A percentile compares a stretch with the other conserved stretches of the same genome.
These are phyloP conservation scores for Erannis defoliaria DNA, from an alignment of 2,888 invertebrate genomes.

Conservation along the genomic window DNA sequence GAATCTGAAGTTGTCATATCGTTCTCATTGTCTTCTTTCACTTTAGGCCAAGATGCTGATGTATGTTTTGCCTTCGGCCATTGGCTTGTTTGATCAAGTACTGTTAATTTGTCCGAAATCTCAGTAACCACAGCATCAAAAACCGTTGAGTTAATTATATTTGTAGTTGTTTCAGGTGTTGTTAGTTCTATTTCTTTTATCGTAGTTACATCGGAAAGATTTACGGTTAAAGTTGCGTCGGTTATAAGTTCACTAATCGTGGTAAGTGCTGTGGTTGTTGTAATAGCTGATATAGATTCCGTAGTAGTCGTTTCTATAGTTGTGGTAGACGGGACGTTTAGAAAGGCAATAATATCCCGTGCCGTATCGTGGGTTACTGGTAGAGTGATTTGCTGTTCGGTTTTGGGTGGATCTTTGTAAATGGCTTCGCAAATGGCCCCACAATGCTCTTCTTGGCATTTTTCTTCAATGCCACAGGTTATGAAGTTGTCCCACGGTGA, in stretches of 20 bases:
- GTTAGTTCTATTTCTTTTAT: constrained; percentile 3
- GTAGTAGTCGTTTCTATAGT: background rate
- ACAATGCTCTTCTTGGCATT: constrained; percentile 64
- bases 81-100: background rate
- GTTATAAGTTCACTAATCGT: background rate
- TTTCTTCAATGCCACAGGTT: constrained; percentile 66
- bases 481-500: constrained; percentile 70
- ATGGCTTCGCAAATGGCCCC: constrained; percentile 60
- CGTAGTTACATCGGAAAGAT: background rate
- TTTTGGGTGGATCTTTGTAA: constrained; percentile 60
- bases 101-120: background rate
- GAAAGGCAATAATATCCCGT: constrained; percentile 8
- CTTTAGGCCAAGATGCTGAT: background rate
- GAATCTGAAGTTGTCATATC: constrained; percentile 17
- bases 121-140: background rate
- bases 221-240: background rate
- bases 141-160: constrained; percentile 19
- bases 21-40: background rate
- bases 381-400: background rate
- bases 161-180: constrained; percentile 23
- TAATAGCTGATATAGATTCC: constrained; percentile 1
- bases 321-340: constrained; percentile 9
- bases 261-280: background rate
- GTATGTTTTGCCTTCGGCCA: background rate
- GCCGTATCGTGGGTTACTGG: constrained; percentile 7